Evolutionary conservation across 1,140 invertebrate species (phyloP).

Genomic region (Drosophila watanabei): DNA sequence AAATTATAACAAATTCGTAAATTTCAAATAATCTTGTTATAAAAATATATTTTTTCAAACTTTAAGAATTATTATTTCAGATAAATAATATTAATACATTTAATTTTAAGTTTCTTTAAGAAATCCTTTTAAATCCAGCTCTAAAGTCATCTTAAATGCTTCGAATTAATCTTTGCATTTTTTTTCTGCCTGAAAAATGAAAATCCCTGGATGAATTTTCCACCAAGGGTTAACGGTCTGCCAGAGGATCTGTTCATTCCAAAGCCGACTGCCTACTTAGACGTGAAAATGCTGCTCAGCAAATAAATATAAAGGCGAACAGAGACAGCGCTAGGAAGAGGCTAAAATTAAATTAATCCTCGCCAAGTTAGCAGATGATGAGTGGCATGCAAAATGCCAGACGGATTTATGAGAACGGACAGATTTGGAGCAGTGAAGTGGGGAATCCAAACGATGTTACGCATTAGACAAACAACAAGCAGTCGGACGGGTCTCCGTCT

Average conservation of each 20-base stretch:
- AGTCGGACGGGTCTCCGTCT: slow-evolving; percentile 50
- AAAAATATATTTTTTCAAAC: too few relatives aligned
- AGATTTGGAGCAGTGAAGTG: slow-evolving; percentile 70
- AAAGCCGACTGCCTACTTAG: slow-evolving; percentile 14
- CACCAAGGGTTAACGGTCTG: slow-evolving; percentile 39
- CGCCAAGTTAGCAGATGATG: slow-evolving; percentile 65
- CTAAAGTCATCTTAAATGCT: not conserved
- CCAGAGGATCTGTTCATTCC: slow-evolving; percentile 14
- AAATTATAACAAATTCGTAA: too few relatives aligned
- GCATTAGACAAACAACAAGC: slow-evolving; percentile 83
- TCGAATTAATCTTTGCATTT: not conserved
- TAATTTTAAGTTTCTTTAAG: not conserved
- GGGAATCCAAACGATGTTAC: slow-evolving; percentile 74
- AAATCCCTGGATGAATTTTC: slow-evolving; percentile 6
- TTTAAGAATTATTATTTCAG: not conserved
- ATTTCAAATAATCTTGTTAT: too few relatives aligned
- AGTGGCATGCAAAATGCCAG: slow-evolving; percentile 81
- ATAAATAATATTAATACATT: not conserved
- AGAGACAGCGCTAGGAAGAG: slow-evolving; percentile 20
- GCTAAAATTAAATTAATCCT: slow-evolving; percentile 75
- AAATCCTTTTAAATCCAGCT: not conserved
- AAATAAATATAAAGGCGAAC: slow-evolving; percentile 35
- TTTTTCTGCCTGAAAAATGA: not conserved
- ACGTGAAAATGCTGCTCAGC: slow-evolving; percentile 38
- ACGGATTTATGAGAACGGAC: slow-evolving; percentile 81